Base-by-base conservation (phyloP, 2,888 invertebrate species). In the Atethmia centrago region DNA sequence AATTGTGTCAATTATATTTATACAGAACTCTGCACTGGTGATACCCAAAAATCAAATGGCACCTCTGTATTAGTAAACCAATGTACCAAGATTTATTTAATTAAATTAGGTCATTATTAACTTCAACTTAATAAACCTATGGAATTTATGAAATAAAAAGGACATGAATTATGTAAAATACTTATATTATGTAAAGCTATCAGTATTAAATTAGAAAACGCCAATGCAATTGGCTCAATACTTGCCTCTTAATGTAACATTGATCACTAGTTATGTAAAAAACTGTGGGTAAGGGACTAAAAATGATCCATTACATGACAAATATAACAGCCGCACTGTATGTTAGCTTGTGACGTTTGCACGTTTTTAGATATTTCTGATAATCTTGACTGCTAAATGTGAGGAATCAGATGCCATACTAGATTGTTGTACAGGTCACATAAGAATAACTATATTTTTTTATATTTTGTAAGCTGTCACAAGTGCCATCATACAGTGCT, bases 151-250 rank as follows among this genome's bases (percentile, higher is more conserved):
- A n/a, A 64, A 64, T 59, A 45, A 80, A 59, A n/a, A 79, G 58
- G 3, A 40, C 64, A 58, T 25, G 25, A 67, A 21, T 56, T 25
- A 42, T 62, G 25, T 75, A 63, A 67, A 78, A 63, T 65, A n/a
- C 58, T 80, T 78, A 74, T 78, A 78, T 47, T 74, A 66, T 66
- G 66, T 78, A 80, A 80, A 74, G 47, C 66, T 66, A 59, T 31
- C 45, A 53, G 16, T 68, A 49, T 56, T 77, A 36, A 73, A 49
- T 66, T 49, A 56, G 45, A 66, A 53, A 82, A 76, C 47, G n/a
- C 61, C 77, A 76, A 76, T 61, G 68, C 14, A 51, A 76, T 61
- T 65, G 61, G 31, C 14, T 14, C 5, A 51, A 36, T 28, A 36
- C 25, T 56, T 56, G 9, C 16, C 12, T 21, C n/a, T 28, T 7